Evolutionary conservation across 2,888 invertebrate genomes (phyloP).

Genomic region (Hedya salicella): DNA sequence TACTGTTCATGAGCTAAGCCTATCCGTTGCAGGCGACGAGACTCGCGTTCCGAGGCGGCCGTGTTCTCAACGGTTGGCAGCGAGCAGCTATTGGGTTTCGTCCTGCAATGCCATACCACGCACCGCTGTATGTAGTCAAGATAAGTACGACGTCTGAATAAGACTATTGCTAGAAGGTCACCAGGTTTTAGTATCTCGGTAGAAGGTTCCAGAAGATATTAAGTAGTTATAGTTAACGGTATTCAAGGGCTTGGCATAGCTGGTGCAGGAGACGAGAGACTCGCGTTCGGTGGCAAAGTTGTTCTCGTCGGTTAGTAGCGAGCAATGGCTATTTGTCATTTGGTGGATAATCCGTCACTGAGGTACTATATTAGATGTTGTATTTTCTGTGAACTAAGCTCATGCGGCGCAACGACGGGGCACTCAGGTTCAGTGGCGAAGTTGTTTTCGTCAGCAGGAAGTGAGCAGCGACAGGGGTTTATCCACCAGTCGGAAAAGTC

Average conservation of each 20-base stretch:
- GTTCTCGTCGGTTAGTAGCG: constrained; percentile 55
- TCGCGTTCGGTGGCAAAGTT: constrained; percentile 60
- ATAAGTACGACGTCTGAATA: too few species aligned
- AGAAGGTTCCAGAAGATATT: too few species aligned
- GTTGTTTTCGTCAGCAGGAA: constrained; percentile 59
- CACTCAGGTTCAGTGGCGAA: constrained; percentile 60
- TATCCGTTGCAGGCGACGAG: constrained; percentile 35
- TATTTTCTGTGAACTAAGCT: too few species aligned
- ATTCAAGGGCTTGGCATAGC: constrained; percentile 13
- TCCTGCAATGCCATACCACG: too few species aligned
- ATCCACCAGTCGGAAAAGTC: neutral
- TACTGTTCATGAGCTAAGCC: neutral
- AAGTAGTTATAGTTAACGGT: too few species aligned
- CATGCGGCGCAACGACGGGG: too few species aligned
- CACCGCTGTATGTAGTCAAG: too few species aligned
- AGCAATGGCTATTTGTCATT: neutral
- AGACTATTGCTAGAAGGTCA: neutral
- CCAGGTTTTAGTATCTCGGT: too few species aligned
- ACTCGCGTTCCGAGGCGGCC: constrained; percentile 57
- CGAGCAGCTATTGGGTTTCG: constrained; percentile 39
- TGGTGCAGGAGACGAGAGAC: constrained; percentile 50
- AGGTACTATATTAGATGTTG: too few species aligned
- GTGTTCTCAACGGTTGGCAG: constrained; percentile 57
- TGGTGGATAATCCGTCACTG: too few species aligned
- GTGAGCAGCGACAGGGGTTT: constrained; percentile 54